Base-by-base conservation (phyloP, 2,113 vertebrate genomes). In the Ammodytes dubius region DNA sequence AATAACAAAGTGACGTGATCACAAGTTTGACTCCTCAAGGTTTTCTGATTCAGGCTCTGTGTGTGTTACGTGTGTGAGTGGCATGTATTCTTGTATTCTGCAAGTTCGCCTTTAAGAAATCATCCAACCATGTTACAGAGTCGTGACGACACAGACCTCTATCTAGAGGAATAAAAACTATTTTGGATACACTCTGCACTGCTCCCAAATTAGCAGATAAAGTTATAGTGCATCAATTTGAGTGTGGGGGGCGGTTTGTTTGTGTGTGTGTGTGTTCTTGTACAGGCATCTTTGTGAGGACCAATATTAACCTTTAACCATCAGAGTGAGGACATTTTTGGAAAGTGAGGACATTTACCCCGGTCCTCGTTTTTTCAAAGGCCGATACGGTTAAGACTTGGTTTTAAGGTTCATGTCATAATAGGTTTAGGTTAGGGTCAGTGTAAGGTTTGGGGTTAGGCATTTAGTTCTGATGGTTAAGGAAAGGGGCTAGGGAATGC, bases 121-220 rank as follows among this genome's bases (percentile, higher is more conserved):
- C 85, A 90, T 90, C 69, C 88, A 90, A 87, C 89, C 83, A 64
- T 90, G 90, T 92, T 89, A 84, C 70, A 72, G 79, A 86, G 87
- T 81, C 43, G 74, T 91, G 88, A 90, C 81, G 89, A 88, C 89
- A 93, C 80, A 80, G 61, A 64, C 84, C 72, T 88, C 87, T 90
- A 83, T 92, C 89, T 86, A 69, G 87, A 89, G 88, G 88, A 87
- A 86, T 85, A 84, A 83, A 86, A 89, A 87, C 87, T 93, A 89
- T 91, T 89, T 93, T 86, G 91, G 82, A 91, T 76, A 87, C 90
- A 70, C 82, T 87, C 83, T 67, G 63, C 76, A 0, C 69, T 52
- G 83, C 74, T 86, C 47, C 71, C 58, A 56, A 57, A 74, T 89
- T 88, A 79, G 64, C 5, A 7, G 46, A 81, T 82, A 67, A 79